A percentile compares a stretch with the other conserved stretches of the same genome.
Conservation (phyloP, 2,113 vertebrate species). For the Toxostoma redivivum region DNA sequence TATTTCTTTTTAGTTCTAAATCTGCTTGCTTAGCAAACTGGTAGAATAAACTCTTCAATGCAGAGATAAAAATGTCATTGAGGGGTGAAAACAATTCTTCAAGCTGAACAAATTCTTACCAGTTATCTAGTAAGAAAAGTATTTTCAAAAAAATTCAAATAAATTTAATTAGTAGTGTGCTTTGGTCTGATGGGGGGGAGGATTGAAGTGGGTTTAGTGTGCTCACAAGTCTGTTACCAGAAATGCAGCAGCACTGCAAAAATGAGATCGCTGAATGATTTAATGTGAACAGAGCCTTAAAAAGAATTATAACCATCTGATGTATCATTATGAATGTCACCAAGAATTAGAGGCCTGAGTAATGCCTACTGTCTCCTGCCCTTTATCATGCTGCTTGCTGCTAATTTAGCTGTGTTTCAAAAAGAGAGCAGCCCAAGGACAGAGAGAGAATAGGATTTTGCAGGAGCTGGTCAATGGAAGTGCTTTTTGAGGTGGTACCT, state of each 20-base stretch:
- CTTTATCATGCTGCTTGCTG: not conserved
- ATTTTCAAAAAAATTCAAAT: not conserved
- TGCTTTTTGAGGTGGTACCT: not conserved
- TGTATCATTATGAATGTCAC: not conserved
- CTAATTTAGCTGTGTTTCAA: not conserved
- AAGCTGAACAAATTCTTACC: not conserved
- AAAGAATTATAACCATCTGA: not conserved
- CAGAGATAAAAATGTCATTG: not conserved
- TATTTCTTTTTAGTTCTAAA: not conserved
- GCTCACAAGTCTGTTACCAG: not conserved
- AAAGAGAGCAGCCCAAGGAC: not conserved
- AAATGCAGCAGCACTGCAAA: not conserved
- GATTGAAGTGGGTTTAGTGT: not conserved
- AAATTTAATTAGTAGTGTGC: not conserved
- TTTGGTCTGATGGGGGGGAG: not conserved
- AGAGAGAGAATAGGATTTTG: not conserved
- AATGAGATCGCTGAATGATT: not conserved
- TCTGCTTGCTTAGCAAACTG: not conserved
- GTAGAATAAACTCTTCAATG: not conserved
- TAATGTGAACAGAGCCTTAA: not conserved
- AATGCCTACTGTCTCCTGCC: not conserved
- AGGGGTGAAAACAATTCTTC: not conserved
- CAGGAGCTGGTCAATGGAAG: not conserved
- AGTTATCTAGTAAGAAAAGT: not conserved
- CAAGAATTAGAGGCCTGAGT: not conserved